A percentile compares a stretch with the other conserved stretches of the same genome.
phyloP scores from a whole-genome alignment of 2,888 invertebrate genomes.

The Branchipolynoe longqiensis region DNA sequence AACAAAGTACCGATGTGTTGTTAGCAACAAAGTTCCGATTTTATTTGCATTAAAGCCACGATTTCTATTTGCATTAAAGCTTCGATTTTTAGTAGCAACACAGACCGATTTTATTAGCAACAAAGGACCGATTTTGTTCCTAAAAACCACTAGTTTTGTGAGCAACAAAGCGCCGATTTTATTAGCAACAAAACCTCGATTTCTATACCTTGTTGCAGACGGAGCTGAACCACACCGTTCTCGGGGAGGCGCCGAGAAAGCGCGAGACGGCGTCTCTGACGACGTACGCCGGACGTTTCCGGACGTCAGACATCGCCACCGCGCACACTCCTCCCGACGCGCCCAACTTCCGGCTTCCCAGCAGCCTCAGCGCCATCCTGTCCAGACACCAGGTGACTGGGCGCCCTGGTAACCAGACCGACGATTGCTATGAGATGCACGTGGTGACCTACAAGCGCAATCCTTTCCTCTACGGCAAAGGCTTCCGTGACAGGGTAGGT shows the following conservation, averaged over 20 bases:
- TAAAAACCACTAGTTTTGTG: too few relatives aligned
- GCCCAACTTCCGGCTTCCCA: slow-evolving; percentile 72
- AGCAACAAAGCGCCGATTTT: too few relatives aligned
- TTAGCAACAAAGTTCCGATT: too few relatives aligned
- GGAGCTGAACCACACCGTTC: slow-evolving; percentile 71
- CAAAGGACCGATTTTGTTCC: too few relatives aligned
- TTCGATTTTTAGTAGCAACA: too few relatives aligned
- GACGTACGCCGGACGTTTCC: slow-evolving; percentile 71
- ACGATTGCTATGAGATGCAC: slow-evolving; percentile 63
- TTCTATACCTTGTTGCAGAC: slow-evolving; percentile 70
- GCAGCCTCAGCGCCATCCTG: slow-evolving; percentile 66
- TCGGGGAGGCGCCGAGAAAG: slow-evolving; percentile 72
- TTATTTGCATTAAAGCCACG: too few relatives aligned
- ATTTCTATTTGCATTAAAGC: too few relatives aligned
- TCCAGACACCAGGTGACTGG: slow-evolving; percentile 18
- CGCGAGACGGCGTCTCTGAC: slow-evolving; percentile 61
- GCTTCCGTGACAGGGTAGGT: too few relatives aligned
- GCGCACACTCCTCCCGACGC: slow-evolving; percentile 62
- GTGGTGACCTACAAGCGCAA: slow-evolving; percentile 61
- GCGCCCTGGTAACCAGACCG: neutral
- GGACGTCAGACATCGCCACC: slow-evolving; percentile 64
- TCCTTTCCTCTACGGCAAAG: slow-evolving; percentile 55
- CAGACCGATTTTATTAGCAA: too few relatives aligned
- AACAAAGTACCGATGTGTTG: too few relatives aligned
- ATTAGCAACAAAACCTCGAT: too few relatives aligned